Evolutionary conservation across 2,888 invertebrate genomes (phyloP), one percentile per base, ranked within the genome.

Genomic region (Chrysopilus asiliformis): DNA sequence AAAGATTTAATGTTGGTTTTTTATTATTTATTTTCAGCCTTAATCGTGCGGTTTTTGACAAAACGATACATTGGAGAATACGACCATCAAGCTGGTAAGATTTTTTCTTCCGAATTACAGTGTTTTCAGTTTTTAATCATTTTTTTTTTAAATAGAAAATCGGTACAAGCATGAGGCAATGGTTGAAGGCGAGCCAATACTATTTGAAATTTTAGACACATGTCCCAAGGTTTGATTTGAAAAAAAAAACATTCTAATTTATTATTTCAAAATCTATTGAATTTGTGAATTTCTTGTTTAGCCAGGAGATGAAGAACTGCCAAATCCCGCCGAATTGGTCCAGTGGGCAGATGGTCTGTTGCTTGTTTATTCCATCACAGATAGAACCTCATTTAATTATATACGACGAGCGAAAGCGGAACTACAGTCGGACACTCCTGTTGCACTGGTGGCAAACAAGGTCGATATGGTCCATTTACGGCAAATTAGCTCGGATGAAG

Each of bases 41-140:
- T 89, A 51, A 82, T 86, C 15, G 91, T 93, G 39, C 74, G 91
- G 42, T 93, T 90, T 60, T 68, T 93, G 43, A 91, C 91, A n/a
- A 83, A 82, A 55, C 70, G 91, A 39, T 93, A 87, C 64, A 93
- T 93, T 44, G 90, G 91, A 32, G 91, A 93, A 66, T 93, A 93
- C 64, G 90, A 90, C 60, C 87, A 90, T 60, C 86, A 89, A 63
- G 79, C 83, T 71, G 89, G 89, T 86, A 67, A 66, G 64, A 41
- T 25, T 15, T 26, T 26, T 26, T 12, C 14, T 4, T 29, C n/a
- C 12, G 13, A n/a, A 18, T 5, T 18, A 17, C 12, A 14, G 9
- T n/a, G 27, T 28, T 12, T 36, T 29, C 19, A 5, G 15, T 36
- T 36, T 20, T 24, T 12, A 27, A 32, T 36, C 32, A 12, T 16